phyloP scores from a whole-genome alignment of 2,797 vertebrate genomes.

The Enteromius afrohamiltoni region DNA sequence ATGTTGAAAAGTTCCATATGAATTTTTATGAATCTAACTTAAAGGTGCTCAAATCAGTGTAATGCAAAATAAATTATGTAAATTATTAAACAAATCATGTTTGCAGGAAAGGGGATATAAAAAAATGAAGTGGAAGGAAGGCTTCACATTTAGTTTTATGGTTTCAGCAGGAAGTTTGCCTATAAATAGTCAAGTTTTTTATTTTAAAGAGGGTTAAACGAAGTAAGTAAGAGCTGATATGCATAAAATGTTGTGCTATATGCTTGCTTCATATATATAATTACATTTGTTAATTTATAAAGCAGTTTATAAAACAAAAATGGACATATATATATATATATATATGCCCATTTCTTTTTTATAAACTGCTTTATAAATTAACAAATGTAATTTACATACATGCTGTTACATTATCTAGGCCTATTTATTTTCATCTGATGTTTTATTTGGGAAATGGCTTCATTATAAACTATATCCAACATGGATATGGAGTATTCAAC shows the following conservation, averaged over 20 bases:
- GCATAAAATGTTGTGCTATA: neutral
- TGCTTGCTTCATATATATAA: neutral
- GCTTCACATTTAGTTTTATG: neutral
- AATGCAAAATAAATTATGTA: neutral
- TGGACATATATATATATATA: neutral
- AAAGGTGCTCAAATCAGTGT: neutral
- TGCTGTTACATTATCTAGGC: neutral
- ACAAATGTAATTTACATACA: neutral
- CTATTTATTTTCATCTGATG: neutral
- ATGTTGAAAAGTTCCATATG: neutral
- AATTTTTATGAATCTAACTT: conserved; percentile 6
- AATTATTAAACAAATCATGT: neutral
- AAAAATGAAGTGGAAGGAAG: neutral
- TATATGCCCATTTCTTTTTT: no score
- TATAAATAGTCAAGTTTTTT: neutral
- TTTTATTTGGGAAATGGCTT: neutral
- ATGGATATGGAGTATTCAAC: neutral
- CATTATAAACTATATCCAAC: neutral
- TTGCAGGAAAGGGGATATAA: neutral
- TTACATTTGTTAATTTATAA: no score
- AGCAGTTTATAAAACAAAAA: no score
- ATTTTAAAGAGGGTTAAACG: neutral
- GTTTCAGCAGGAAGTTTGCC: neutral
- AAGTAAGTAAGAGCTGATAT: neutral
- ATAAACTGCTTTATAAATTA: neutral